These are phyloP conservation scores for Heliothis peltigera DNA, from an alignment of 2,888 invertebrate genomes.

Conservation along the genomic window DNA sequence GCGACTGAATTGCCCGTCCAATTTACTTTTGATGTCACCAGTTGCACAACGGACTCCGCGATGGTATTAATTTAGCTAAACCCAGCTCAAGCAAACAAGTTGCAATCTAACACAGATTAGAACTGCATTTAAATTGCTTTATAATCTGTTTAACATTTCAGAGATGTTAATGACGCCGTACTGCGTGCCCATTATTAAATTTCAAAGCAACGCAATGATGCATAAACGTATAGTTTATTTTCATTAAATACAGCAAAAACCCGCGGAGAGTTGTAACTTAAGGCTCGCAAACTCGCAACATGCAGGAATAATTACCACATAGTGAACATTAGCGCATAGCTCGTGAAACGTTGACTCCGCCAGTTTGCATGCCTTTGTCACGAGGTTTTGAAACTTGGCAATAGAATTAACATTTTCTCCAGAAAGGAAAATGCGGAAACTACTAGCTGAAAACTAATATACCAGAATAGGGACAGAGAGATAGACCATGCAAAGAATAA, in stretches of 20 bases:
- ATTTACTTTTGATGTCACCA: constrained; percentile 55
- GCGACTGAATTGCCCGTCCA: constrained; percentile 42
- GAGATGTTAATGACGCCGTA: constrained; percentile 34
- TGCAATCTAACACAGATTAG: constrained; percentile 34
- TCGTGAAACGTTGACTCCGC: constrained; percentile 64
- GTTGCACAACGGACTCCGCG: constrained; percentile 40
- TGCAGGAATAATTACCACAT: constrained; percentile 66
- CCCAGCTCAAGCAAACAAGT: constrained; percentile 33
- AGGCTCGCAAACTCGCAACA: constrained; percentile 62
- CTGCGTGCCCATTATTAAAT: constrained; percentile 37
- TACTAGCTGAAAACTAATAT: constrained; percentile 26
- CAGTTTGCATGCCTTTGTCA: constrained; percentile 50
- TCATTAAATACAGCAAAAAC: constrained; percentile 51
- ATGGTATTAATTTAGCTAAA: constrained; percentile 32
- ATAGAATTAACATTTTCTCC: constrained; percentile 43
- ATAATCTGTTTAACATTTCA: constrained; percentile 27
- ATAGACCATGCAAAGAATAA: no score
- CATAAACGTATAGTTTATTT: constrained; percentile 44
- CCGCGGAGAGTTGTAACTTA: constrained; percentile 32
- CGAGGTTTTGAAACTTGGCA: constrained; percentile 52
- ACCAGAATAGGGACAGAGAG: background rate
- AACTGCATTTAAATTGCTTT: constrained; percentile 20
- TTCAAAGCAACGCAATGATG: constrained; percentile 46
- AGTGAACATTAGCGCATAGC: constrained; percentile 63
- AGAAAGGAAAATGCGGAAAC: constrained; percentile 28